phyloP scores from a whole-genome alignment of 2,888 invertebrate genomes.

The Orthosia cruda region DNA sequence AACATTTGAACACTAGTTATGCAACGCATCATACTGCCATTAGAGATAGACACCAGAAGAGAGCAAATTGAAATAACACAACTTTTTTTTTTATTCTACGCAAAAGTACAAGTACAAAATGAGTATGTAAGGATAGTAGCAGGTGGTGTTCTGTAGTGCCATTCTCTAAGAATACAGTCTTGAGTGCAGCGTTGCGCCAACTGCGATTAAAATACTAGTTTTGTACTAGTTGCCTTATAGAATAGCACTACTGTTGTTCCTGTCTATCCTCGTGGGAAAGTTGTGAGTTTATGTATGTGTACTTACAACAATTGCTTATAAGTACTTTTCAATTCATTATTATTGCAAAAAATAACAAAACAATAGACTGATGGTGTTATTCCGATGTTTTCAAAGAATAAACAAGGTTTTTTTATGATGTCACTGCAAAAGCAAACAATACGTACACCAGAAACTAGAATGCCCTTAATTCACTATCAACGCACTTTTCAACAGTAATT shows the following conservation, averaged over 20 bases:
- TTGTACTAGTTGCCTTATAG: too few species aligned
- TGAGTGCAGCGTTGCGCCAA: too few species aligned
- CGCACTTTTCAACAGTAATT: constrained; percentile 71
- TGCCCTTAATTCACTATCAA: constrained; percentile 72
- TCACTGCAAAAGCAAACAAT: constrained; percentile 38
- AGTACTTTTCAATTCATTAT: neutral
- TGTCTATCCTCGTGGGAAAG: too few species aligned
- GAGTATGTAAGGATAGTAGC: too few species aligned
- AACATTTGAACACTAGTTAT: neutral
- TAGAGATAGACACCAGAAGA: neutral
- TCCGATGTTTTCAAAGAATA: neutral
- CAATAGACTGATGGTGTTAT: neutral
- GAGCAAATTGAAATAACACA: neutral
- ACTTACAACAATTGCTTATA: neutral
- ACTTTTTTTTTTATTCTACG: too few species aligned
- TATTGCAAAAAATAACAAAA: neutral
- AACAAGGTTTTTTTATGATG: constrained; percentile 22
- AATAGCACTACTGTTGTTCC: too few species aligned
- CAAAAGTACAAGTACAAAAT: too few species aligned
- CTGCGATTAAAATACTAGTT: too few species aligned
- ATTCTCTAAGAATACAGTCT: too few species aligned
- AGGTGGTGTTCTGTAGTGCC: too few species aligned
- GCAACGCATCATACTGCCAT: neutral
- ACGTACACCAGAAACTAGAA: constrained; percentile 60
- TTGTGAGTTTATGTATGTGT: neutral